Evolutionary conservation across 64 coral and sea anemone species (phyloP).

Genomic region (Porites lutea): DNA sequence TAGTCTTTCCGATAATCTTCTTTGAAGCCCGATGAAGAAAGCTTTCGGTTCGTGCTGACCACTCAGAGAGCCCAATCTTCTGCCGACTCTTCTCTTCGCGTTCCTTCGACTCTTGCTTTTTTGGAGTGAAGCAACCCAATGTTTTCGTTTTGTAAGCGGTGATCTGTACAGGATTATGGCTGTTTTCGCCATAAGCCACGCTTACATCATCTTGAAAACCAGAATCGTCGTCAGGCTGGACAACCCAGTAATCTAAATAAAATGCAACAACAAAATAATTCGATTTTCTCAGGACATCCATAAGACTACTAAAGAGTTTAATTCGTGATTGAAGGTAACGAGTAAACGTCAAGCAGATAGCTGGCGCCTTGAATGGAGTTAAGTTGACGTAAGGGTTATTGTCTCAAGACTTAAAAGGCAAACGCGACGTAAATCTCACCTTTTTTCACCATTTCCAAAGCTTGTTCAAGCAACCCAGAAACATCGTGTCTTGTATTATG

Average conservation of each 20-base stretch:
- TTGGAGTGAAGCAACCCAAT: background rate
- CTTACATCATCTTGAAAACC: conserved; percentile 44
- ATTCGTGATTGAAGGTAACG: too few species aligned
- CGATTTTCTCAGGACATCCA: too few species aligned
- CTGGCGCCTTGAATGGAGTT: too few species aligned
- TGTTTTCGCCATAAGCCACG: background rate
- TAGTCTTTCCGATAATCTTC: conserved; percentile 43
- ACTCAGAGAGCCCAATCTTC: background rate
- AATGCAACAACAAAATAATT: background rate
- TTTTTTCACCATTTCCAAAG: conserved; percentile 9
- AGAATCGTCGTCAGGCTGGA: conserved; percentile 33
- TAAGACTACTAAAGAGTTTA: too few species aligned
- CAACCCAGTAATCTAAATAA: conserved; percentile 11
- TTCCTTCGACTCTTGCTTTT: background rate
- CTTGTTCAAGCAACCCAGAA: background rate
- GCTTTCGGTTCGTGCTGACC: background rate
- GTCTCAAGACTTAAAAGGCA: background rate
- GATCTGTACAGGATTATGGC: background rate
- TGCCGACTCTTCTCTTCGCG: background rate
- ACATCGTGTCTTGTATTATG: background rate
- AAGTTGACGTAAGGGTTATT: too few species aligned
- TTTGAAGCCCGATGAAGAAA: conserved; percentile 17
- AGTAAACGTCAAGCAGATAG: too few species aligned
- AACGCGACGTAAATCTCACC: background rate
- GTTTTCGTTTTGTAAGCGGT: conserved; percentile 9